These are phyloP conservation scores for Gyps fulvus DNA, from an alignment of 2,113 vertebrate species.

Conservation along the genomic window DNA sequence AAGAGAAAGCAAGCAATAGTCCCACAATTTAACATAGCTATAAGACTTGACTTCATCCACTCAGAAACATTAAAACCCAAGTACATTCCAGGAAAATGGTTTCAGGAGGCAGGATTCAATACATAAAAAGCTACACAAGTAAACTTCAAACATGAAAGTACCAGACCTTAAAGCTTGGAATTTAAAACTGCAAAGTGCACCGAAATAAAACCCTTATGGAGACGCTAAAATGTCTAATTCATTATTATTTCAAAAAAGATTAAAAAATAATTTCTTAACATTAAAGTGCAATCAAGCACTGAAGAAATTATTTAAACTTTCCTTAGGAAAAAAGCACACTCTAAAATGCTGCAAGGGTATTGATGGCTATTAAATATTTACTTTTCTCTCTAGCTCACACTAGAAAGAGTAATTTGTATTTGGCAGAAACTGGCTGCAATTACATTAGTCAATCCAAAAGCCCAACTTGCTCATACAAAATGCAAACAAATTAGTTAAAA, in stretches of 20 bases:
- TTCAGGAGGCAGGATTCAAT: background rate
- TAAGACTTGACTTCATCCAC: background rate
- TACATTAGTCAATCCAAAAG: slow-evolving; percentile 86
- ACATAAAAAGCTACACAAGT: slow-evolving; percentile 16
- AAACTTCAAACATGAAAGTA: slow-evolving; percentile 35
- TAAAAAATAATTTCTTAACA: slow-evolving; percentile 79
- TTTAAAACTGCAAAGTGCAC: slow-evolving; percentile 66
- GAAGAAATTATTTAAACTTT: slow-evolving; percentile 79
- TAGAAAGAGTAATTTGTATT: slow-evolving; percentile 84
- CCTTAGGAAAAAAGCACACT: slow-evolving; percentile 56
- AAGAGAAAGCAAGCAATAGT: background rate
- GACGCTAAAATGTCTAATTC: slow-evolving; percentile 63
- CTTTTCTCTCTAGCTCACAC: slow-evolving; percentile 81
- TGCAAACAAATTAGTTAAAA: slow-evolving; percentile 91
- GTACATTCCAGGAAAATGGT: background rate
- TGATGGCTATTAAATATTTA: slow-evolving; percentile 89
- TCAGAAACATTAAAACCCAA: slow-evolving; percentile 1
- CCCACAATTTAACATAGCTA: background rate
- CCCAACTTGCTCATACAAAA: slow-evolving; percentile 86
- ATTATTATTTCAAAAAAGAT: slow-evolving; percentile 76
- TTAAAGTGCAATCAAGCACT: slow-evolving; percentile 75
- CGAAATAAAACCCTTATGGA: slow-evolving; percentile 60
- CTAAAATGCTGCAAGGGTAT: slow-evolving; percentile 78
- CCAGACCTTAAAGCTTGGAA: slow-evolving; percentile 11
- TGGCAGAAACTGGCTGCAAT: slow-evolving; percentile 83